phyloP scores from a whole-genome alignment of 2,113 vertebrate genomes.

The Grallaria varia region DNA sequence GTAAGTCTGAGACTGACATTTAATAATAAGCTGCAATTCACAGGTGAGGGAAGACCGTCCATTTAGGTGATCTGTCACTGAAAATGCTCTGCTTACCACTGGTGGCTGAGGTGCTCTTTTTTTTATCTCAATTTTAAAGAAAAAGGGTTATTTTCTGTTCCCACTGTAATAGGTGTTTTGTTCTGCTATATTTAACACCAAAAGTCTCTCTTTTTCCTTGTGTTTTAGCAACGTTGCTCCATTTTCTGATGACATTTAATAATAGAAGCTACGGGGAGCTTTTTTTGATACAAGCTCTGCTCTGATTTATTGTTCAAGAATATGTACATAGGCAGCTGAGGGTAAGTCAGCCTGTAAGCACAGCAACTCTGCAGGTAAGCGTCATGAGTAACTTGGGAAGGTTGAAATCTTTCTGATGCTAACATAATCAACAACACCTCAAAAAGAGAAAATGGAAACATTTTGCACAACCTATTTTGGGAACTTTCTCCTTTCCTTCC shows the following conservation, averaged over 20 bases:
- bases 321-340: not conserved
- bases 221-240: not conserved
- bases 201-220: not conserved
- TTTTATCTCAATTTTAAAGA: not conserved
- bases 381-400: not conserved
- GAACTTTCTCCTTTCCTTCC: constrained; percentile 8
- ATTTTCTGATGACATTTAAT: not conserved
- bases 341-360: not conserved
- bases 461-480: constrained; percentile 32
- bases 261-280: not conserved
- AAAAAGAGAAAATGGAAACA: constrained; percentile 32
- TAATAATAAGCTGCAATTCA: not conserved
- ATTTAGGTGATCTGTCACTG: not conserved
- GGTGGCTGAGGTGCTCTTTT: not conserved
- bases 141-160: not conserved
- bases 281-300: not conserved
- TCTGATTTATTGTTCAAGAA: not conserved
- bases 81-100: not conserved
- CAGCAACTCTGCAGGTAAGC: not conserved
- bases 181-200: not conserved
- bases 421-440: not conserved
- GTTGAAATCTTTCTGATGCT: not conserved
- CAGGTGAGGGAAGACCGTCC: not conserved
- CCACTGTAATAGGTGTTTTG: not conserved
- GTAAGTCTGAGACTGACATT: not conserved